Conservation (phyloP, 2,797 vertebrate species). For the Squalus acanthias region DNA sequence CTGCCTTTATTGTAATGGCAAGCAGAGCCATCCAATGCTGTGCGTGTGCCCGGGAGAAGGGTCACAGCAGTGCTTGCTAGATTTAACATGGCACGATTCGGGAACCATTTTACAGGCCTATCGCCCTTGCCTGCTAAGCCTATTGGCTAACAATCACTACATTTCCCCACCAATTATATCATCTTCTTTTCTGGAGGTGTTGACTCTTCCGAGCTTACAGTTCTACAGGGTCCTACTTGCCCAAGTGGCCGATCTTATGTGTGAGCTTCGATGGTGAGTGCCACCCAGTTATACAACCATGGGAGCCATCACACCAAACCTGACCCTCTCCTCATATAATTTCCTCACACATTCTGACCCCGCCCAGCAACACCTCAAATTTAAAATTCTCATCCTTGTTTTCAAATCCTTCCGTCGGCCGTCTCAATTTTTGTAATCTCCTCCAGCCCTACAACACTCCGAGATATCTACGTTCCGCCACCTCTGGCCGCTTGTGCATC, state of each 20-base stretch:
- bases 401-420: too few species aligned
- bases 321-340: not conserved
- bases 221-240: not conserved
- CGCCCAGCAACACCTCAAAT: too few species aligned
- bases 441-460: too few species aligned
- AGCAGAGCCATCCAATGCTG: not conserved
- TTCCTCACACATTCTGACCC: not conserved
- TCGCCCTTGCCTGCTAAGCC: not conserved
- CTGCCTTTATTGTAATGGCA: not conserved
- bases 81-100: not conserved
- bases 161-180: not conserved
- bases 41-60: not conserved
- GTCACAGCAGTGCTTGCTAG: not conserved
- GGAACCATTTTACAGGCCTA: not conserved
- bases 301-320: not conserved
- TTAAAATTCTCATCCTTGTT: too few species aligned
- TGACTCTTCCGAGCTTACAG: not conserved
- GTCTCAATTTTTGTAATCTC: too few species aligned
- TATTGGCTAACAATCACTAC: not conserved
- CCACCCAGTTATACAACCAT: not conserved
- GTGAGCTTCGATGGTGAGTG: not conserved
- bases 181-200: not conserved
- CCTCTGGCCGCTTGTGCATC: too few species aligned
- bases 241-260: too few species aligned
- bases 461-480: too few species aligned